Base-by-base conservation (phyloP, 2,113 vertebrate species). In the Scytalopus superciliaris region DNA sequence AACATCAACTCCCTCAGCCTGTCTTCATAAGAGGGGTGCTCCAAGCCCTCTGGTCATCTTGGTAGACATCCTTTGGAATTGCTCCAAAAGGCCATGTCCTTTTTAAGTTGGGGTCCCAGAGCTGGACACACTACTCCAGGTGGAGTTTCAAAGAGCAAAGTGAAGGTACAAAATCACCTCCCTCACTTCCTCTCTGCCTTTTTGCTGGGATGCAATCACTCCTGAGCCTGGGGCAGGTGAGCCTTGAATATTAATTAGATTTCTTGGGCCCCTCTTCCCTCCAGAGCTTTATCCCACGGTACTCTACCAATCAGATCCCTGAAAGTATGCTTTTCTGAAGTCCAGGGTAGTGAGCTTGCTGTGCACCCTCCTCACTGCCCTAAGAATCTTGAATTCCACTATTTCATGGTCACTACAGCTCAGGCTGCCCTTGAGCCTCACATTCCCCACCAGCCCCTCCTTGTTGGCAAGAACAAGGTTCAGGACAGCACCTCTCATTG, bases 401-500 rank as follows among this genome's bases (percentile, higher is more conserved):
- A 3, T 14, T 50, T 50, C 12, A 10, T 50, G 18, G 44, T 37
- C 40, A 33, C 12, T 28, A 44, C 9, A 50, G 50, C 14, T 37
- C 66, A 73, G 50, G 35, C 31, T 73, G 14, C 35, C 18, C 50
- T 57, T 24, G 37, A 57, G 3, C 27, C 44, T 49, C 35, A 50
- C 19, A 33, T 33, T 74, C 18, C 50, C 44, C 56, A 33, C 18
- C 27, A 66, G 9, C 7, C 9, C 17, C 14, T 80, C 31, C 50
- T 10, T 70, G 4, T 5, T 39, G 37, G 22, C 52, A 67, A 28
- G 52, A 50, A 24, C 22, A 28, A 39, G 23, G 37, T 74, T 18
- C 37, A 50, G 37, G 12, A 19, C 6, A 33, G 37, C 44, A 52
- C 8, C 37, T 16, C 4, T 66, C 1, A 0, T 10, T 59, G 44